These are phyloP conservation scores for Bufotes viridis DNA, from an alignment of 2,797 vertebrate genomes.

Conservation along the genomic window DNA sequence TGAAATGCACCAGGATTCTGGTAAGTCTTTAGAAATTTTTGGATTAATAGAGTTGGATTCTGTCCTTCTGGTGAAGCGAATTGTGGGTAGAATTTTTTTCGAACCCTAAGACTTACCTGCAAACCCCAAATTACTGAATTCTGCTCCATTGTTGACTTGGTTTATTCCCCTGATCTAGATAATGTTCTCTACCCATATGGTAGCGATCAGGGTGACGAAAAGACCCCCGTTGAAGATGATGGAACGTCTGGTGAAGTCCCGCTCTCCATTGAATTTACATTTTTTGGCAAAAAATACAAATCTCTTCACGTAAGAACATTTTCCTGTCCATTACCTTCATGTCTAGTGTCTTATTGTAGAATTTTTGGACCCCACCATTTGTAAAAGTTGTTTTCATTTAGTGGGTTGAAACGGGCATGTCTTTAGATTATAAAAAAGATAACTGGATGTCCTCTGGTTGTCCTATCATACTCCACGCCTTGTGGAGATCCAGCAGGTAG, in stretches of 20 bases:
- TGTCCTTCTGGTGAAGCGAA: too few species aligned
- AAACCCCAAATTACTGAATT: not conserved
- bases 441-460: too few species aligned
- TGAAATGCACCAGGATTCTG: too few species aligned
- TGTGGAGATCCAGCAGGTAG: too few species aligned
- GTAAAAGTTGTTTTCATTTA: not conserved
- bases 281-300: constrained; percentile 49
- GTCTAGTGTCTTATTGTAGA: not conserved
- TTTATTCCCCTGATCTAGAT: constrained; percentile 39
- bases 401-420: not conserved
- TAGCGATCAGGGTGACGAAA: not conserved
- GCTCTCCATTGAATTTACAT: constrained; percentile 48
- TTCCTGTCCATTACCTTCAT: not conserved
- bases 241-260: constrained; percentile 44
- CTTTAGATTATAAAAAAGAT: too few species aligned
- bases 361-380: not conserved
- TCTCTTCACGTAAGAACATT: constrained; percentile 45
- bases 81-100: not conserved
- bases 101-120: not conserved
- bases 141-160: not conserved
- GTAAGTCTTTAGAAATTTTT: too few species aligned
- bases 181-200: constrained; percentile 62
- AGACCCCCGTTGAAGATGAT: constrained; percentile 54
- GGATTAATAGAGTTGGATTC: not conserved
- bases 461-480: too few species aligned